Base-by-base conservation (phyloP, 2,797 vertebrate species). In the Brotogeris chrysoptera region DNA sequence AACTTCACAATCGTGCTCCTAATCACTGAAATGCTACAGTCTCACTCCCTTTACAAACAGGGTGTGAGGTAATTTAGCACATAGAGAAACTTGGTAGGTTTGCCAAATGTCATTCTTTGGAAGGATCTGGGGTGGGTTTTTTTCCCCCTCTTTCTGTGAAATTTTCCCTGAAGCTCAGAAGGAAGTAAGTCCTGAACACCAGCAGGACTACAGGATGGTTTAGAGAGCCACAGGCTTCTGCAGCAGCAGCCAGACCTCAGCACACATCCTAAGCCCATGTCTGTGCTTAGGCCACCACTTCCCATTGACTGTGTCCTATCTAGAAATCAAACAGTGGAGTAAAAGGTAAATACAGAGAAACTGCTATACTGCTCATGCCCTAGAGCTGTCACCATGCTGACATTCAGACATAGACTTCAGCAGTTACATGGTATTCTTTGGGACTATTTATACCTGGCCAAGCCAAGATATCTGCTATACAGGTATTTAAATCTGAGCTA, bases 401-500 rank as follows among this genome's bases (percentile, higher is more conserved):
- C 46, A 59, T 59, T 77, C 39, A 66, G 69, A 50, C 19, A 53
- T 43, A 69, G 49, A 64, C 44, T 86, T 90, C 80, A 78, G 27
- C 32, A 36, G 36, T 79, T 76, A 70, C 24, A 15, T 7, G 6
- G 23, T 59, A 71, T 68, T 91, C 49, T 72, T 68, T 28, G 27
- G 53, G 79, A 66, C 17, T 64, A 63, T 50, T 81, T 79, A 30
- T 71, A 83, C 27, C 46, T 73, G 28, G 20, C 23, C 77, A 79
- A 76, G 39, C 36, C 83, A 84, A 84, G n/a, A 11, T 55, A 66
- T 14, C 49, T 65, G 21, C 84, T 55, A 61, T 46, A 80, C 7
- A 88, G 57, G 23, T 70, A 81, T 90, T 95, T 81, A 92, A 95
- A 90, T 66, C 11, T 44, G 32, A 96, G 50, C 73, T 93, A 66